Evolutionary conservation across 2,113 vertebrate species (phyloP).

Genomic region (Vulpes lagopus): DNA sequence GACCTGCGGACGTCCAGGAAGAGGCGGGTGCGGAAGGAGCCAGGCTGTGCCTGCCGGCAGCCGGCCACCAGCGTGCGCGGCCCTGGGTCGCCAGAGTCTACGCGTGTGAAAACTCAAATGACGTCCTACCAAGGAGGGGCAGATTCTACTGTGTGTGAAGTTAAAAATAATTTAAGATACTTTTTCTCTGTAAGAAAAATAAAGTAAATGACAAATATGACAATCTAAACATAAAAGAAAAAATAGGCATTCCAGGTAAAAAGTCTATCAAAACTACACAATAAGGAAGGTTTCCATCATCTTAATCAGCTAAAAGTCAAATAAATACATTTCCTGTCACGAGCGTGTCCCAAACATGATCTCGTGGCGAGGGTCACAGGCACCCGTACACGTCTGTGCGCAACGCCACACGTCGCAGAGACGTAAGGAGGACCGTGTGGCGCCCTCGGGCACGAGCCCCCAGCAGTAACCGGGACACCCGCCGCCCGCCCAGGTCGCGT

Average conservation of each 20-base stretch:
- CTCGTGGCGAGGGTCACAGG: accelerated
- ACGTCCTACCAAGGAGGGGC: not conserved
- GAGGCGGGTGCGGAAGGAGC: too few relatives aligned
- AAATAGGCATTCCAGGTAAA: not conserved
- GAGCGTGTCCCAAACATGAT: not conserved
- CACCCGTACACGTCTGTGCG: not conserved
- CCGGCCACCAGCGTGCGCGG: accelerated
- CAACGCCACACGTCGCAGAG: too few relatives aligned
- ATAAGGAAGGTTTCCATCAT: not conserved
- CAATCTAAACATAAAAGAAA: not conserved
- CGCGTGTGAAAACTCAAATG: not conserved
- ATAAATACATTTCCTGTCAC: not conserved
- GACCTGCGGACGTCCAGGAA: accelerated
- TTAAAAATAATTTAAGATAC: not conserved
- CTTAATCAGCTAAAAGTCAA: not conserved
- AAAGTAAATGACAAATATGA: not conserved
- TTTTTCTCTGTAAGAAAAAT: not conserved
- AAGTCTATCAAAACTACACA: not conserved
- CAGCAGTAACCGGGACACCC: too few relatives aligned
- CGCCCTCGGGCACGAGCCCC: too few relatives aligned
- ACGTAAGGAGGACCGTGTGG: too few relatives aligned
- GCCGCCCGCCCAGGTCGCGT: too few relatives aligned
- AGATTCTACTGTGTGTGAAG: not conserved
- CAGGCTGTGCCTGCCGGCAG: not conserved
- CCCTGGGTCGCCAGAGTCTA: not conserved